phyloP scores from a whole-genome alignment of 2,113 vertebrate genomes.

The Leucopternis melanops region DNA sequence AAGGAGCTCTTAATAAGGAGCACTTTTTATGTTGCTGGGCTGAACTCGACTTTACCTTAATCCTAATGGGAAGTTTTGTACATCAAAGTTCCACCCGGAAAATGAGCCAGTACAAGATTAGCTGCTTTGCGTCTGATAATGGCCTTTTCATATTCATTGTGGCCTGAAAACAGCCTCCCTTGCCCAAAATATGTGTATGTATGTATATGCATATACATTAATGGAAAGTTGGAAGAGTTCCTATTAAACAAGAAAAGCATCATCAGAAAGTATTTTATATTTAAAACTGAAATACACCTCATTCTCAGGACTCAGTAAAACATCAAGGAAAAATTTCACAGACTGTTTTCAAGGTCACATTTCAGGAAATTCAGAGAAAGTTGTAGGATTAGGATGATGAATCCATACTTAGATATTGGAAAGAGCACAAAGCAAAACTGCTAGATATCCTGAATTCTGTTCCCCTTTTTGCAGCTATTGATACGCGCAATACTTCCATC shows the following conservation, averaged over 20 bases:
- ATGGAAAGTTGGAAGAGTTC: background rate
- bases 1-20: background rate
- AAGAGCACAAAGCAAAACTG: background rate
- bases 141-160: background rate
- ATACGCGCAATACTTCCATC: background rate
- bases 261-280: background rate
- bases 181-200: background rate
- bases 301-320: background rate
- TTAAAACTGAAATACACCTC: background rate
- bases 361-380: background rate
- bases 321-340: background rate
- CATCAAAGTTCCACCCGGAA: background rate
- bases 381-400: background rate
- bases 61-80: background rate
- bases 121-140: background rate
- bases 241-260: background rate
- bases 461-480: background rate
- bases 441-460: background rate
- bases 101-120: background rate
- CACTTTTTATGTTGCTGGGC: background rate
- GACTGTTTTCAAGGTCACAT: background rate
- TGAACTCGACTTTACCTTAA: background rate
- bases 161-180: background rate
- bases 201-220: background rate
- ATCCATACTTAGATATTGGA: background rate